Base-by-base conservation (phyloP, 2,113 vertebrate species). In the Monopterus albus region DNA sequence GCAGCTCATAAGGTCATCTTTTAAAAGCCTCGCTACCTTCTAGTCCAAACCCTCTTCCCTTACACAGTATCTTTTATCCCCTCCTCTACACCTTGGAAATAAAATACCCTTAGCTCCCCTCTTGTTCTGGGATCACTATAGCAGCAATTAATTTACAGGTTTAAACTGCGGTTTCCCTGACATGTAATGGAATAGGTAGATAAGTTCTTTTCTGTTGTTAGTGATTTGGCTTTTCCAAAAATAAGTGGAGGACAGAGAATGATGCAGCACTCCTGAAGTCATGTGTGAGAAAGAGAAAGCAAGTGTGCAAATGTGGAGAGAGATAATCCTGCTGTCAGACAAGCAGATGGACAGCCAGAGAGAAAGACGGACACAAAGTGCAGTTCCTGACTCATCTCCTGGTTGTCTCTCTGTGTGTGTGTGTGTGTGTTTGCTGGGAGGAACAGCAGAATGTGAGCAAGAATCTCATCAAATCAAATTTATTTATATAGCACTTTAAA, bases 21-120 rank as follows among this genome's bases (percentile, higher is more conserved):
- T 72, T 57, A n/a, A n/a, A n/a, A n/a, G n/a, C n/a, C n/a, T n/a
- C n/a, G n/a, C n/a, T n/a, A n/a, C n/a, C n/a, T n/a, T n/a, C n/a
- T n/a, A n/a, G n/a, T n/a, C n/a, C n/a, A n/a, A n/a, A n/a, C n/a
- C n/a, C n/a, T n/a, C n/a, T n/a, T n/a, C n/a, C n/a, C n/a, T n/a
- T n/a, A 35, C 46, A 57, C 36, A 17, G 52, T 40, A n/a, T 53
- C 46, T 49, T 57, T 69, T 40, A 39, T 78, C 52, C 64, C 29
- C 59, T 40, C 5, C 36, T 15, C 18, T 40, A 39, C 26, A 49
- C 33, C 72, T 31, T 66, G 74, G 70, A 72, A 81, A 87, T 77
- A 80, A 85, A 86, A 56, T 31, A 57, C 67, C 23, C 72, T 89
- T 71, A 81, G 58, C 58, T 64, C 52, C 15, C 53, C 74, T 69